phyloP scores from a whole-genome alignment of 2,797 vertebrate species.

The Florisuga fusca region DNA sequence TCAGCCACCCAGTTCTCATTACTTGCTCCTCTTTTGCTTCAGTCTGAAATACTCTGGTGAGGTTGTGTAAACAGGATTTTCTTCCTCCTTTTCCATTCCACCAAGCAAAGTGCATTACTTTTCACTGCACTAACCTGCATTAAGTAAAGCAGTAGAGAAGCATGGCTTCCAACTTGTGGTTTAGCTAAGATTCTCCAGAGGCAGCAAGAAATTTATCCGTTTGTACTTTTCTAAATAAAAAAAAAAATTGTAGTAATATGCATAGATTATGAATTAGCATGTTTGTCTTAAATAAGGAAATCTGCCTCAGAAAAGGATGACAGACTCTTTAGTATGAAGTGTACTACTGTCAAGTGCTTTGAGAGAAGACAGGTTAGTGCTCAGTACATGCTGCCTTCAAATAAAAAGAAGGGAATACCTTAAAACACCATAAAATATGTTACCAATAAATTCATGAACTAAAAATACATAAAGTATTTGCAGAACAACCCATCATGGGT shows the following conservation, averaged over 20 bases:
- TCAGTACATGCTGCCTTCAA: constrained; percentile 16
- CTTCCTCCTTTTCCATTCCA: neutral
- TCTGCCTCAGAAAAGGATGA: constrained; percentile 50
- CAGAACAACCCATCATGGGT: neutral
- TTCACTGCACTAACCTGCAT: neutral
- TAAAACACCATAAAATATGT: constrained; percentile 15
- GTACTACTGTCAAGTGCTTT: constrained; percentile 16
- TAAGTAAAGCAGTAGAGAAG: neutral
- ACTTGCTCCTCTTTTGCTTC: neutral
- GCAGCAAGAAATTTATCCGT: neutral
- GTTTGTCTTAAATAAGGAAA: constrained; percentile 27
- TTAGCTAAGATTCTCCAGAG: neutral
- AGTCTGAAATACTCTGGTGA: neutral
- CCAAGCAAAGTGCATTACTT: neutral
- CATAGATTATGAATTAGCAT: neutral
- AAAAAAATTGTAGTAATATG: neutral
- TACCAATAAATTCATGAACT: neutral
- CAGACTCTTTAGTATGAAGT: neutral
- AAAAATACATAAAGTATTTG: neutral
- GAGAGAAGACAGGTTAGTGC: neutral
- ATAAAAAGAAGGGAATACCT: constrained; percentile 8
- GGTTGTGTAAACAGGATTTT: neutral
- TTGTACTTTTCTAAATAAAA: neutral
- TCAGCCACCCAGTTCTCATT: neutral
- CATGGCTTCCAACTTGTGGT: neutral